Evolutionary conservation across 2,888 invertebrate species (phyloP), one percentile per base, ranked within the genome.

Genomic region (Alloplasta piceator): DNA sequence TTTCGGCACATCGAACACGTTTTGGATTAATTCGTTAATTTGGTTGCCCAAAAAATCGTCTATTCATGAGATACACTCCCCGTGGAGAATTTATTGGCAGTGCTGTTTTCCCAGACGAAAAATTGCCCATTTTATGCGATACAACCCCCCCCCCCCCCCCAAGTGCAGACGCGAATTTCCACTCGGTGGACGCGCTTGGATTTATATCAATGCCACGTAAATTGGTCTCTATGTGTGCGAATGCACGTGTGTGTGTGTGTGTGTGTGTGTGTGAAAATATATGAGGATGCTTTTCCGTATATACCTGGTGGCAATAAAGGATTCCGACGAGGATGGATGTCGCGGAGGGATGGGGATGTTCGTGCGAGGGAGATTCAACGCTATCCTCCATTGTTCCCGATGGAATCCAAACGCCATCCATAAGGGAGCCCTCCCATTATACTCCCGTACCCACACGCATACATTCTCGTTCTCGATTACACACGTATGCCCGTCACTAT

Each of bases 281-380:
- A 71, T 70, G 64, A 79, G 83, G 83, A 84, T 56, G 73, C 61
- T 68, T 70, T 83, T 78, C 26, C 80, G 83, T 86, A 85, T 86
- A 86, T 87, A 83, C 78, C 80, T 85, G 84, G 85, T 84, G 83
- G 88, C 87, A 92, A 92, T 91, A 91, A 90, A 91, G 90, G 91
- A 91, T 91, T 91, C 89, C 87, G 88, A 90, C 89, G 89, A 90
- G 90, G 91, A 91, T 89, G 88, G 87, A 90, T 89, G 88, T 84
- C 83, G 79, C 81, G 82, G 85, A 82, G 78, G 81, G 85, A 80
- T 72, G 64, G 67, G 26, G 74, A 77, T 78, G 67, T 68, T 56
- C 68, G 80, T 66, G 78, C 66, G 56, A 60, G 52, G 26, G 71
- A 78, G 83, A 76, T 81, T 84, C 84, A 80, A 78, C 60, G 48